Base-by-base conservation (phyloP, 2,888 invertebrate species). In the Caenorhabditis doughertyi region DNA sequence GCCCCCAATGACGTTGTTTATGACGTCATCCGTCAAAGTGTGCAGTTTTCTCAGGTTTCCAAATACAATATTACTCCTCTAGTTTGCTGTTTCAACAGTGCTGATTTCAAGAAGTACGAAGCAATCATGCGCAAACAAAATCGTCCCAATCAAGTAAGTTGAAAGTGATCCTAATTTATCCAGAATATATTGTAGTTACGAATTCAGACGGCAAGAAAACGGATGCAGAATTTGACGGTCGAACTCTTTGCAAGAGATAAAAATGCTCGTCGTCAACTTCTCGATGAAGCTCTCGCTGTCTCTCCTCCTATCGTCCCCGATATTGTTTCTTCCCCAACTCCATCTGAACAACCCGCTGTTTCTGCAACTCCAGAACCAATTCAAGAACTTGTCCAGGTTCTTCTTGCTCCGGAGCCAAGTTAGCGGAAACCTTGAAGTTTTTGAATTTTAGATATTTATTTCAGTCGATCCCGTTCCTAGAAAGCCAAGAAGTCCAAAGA, bases 121-220 rank as follows among this genome's bases (percentile, higher is more conserved):
- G 39, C 65, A 73, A 39, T 62, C 62, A 81, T 81, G 80, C 42
- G 81, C 62, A 81, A 81, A 76, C 81, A 74, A 74, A 74, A 55
- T 70, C 81, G 81, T 62, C 81, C 81, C n/a, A 81, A 81, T 64
- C 81, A 81, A 56, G 81, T 81, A 29, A 67, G 51, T 27, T 62
- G n/a, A 39, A 3, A 8, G 13, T 39, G 2, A 16, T 42, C 58
- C 9, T 4, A n/a, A 7, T 7, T 2, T 39, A 21, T 60, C 32
- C 8, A 32, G n/a, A n/a, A n/a, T n/a, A 56, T 35, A 2, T 0
- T 1, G 2, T 16, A 60, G 5, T 7, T 3, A 4, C 9, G 23
- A 27, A 35, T 74, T 23, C 74, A 81, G 81, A 64, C 68, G 42
- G 70, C 81, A 13, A 55, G 81, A 56, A 81, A 81, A 65, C 81